These are phyloP conservation scores for Parthenolecanium corni DNA, from an alignment of 2,888 invertebrate genomes.

Conservation along the genomic window DNA sequence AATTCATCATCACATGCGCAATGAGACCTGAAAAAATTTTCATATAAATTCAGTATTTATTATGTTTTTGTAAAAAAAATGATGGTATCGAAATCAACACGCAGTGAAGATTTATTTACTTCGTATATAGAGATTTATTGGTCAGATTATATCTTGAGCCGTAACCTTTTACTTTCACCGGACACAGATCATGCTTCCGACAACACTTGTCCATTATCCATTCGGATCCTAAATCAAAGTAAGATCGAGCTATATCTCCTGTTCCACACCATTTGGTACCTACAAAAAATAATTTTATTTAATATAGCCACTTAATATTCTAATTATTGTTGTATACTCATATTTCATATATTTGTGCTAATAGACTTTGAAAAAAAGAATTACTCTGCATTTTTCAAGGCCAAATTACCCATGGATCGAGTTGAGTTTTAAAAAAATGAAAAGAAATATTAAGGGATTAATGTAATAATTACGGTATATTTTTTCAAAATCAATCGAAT, in stretches of 20 bases:
- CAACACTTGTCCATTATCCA: constrained; percentile 66
- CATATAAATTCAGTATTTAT: no score
- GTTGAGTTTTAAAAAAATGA: no score
- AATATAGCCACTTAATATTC: constrained; percentile 20
- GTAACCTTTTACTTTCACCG: constrained; percentile 61
- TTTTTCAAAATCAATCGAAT: no score
- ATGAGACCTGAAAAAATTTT: constrained; percentile 55
- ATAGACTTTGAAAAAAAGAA: no score
- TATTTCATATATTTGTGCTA: no score
- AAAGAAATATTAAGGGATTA: no score
- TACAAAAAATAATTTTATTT: constrained; percentile 39
- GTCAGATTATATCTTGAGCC: constrained; percentile 64
- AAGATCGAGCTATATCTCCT: constrained; percentile 72
- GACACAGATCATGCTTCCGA: constrained; percentile 80
- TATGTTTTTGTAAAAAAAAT: no score
- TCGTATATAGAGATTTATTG: constrained; percentile 73
- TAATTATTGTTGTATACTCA: constrained; percentile 12
- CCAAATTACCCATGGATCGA: no score
- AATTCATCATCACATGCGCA: constrained; percentile 77
- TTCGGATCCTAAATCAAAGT: constrained; percentile 71
- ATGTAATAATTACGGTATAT: no score
- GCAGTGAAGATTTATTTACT: constrained; percentile 41
- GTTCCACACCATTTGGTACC: constrained; percentile 90
- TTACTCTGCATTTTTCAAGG: no score
- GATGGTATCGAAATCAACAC: not conserved